phyloP scores from a whole-genome alignment of 2,797 vertebrate genomes.

The Erethizon dorsatum region DNA sequence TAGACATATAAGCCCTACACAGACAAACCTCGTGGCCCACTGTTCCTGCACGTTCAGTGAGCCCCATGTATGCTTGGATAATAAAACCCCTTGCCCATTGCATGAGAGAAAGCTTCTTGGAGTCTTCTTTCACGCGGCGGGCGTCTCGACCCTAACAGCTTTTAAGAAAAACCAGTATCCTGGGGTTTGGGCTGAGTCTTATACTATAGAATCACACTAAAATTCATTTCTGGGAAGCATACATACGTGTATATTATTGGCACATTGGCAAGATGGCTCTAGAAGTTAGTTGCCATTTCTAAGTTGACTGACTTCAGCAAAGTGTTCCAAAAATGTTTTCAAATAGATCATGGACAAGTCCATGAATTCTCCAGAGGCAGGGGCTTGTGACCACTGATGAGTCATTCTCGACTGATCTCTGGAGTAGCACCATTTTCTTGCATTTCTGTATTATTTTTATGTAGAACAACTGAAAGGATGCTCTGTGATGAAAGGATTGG shows the following conservation, averaged over 20 bases:
- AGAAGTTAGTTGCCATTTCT: constrained; percentile 8
- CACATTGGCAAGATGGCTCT: neutral
- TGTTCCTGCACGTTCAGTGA: too few species aligned
- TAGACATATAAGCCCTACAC: too few species aligned
- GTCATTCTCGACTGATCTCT: neutral
- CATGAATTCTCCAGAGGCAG: neutral
- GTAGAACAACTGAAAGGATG: neutral
- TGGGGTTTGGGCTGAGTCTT: neutral
- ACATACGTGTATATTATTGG: neutral
- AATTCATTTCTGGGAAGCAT: neutral
- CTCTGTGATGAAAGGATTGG: neutral
- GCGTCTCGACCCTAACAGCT: too few species aligned
- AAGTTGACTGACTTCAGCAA: neutral
- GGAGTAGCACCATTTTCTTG: neutral
- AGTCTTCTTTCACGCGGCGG: too few species aligned
- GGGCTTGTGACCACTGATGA: neutral
- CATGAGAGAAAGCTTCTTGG: too few species aligned
- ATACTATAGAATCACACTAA: neutral
- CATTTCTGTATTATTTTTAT: neutral
- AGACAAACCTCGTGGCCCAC: too few species aligned
- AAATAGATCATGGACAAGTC: neutral
- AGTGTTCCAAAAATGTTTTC: constrained; percentile 4
- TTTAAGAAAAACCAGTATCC: neutral
- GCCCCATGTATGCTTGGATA: too few species aligned
- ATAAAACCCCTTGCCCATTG: too few species aligned